Evolutionary conservation across 2,113 vertebrate genomes (phyloP).

Genomic region (Anser cygnoides): DNA sequence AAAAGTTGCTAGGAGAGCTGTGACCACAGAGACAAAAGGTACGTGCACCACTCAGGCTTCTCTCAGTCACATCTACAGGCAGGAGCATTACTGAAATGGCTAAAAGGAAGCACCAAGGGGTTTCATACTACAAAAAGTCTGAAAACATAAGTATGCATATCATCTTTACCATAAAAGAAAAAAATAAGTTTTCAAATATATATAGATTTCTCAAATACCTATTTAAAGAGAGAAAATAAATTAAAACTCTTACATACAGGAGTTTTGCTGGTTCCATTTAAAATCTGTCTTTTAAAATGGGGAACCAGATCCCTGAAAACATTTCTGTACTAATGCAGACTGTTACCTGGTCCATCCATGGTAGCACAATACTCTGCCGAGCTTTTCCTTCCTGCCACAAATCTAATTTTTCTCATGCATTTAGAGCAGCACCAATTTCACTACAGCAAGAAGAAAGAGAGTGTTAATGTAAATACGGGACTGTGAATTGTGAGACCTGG

Average conservation of each 20-base stretch:
- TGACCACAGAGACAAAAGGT: background rate
- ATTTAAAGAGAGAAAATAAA: background rate
- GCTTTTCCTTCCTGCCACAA: background rate
- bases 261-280: background rate
- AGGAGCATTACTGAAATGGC: rapidly evolving
- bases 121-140: background rate
- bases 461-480: background rate
- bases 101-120: background rate
- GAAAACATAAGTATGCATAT: rapidly evolving
- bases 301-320: background rate
- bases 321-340: background rate
- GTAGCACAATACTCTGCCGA: background rate
- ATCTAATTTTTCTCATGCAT: background rate
- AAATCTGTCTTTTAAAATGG: background rate
- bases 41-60: background rate
- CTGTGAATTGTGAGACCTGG: background rate
- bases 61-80: background rate
- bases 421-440: background rate
- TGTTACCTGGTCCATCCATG: background rate
- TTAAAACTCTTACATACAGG: background rate
- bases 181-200: background rate
- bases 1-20: background rate
- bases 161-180: background rate
- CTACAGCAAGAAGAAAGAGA: background rate
- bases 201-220: too few relatives aligned